Conservation (phyloP, 1,140 invertebrate species). For the Megathymus violae region DNA sequence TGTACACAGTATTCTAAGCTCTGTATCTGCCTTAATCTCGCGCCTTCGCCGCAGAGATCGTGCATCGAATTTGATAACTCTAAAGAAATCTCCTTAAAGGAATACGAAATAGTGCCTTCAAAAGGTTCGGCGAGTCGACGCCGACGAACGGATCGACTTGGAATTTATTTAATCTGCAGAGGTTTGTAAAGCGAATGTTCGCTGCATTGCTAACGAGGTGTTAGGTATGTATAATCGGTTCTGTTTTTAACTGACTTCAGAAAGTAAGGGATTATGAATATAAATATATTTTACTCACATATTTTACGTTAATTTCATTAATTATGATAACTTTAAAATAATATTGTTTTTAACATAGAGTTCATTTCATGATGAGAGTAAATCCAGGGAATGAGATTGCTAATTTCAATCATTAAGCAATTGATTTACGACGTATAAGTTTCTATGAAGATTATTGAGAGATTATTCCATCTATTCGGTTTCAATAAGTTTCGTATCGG, state of each 20-base stretch:
- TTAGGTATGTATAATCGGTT: neutral
- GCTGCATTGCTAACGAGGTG: neutral
- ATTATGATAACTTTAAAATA: too few relatives aligned
- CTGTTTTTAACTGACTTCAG: neutral
- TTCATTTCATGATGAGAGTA: too few relatives aligned
- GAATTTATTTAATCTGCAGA: slow-evolving; percentile 11
- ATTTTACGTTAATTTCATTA: too few relatives aligned
- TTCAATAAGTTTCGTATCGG: neutral
- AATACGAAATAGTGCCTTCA: slow-evolving; percentile 44
- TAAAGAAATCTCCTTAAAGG: slow-evolving; percentile 49
- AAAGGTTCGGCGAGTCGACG: slow-evolving; percentile 10
- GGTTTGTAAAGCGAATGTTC: neutral
- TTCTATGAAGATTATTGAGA: too few relatives aligned
- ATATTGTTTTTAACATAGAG: too few relatives aligned
- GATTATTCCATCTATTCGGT: too few relatives aligned
- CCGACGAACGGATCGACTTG: neutral
- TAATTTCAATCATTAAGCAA: too few relatives aligned
- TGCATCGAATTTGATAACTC: slow-evolving; percentile 44
- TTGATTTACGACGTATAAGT: too few relatives aligned
- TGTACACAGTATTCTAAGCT: neutral
- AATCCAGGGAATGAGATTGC: too few relatives aligned
- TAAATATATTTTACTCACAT: too few relatives aligned
- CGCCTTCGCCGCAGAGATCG: slow-evolving; percentile 35
- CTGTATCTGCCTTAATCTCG: slow-evolving; percentile 36
- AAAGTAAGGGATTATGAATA: neutral